Percentiles rank a stretch among this genome's conserved stretches.
Conservation (phyloP, 2,888 invertebrate genomes). For the Eugnorisma glareosa region DNA sequence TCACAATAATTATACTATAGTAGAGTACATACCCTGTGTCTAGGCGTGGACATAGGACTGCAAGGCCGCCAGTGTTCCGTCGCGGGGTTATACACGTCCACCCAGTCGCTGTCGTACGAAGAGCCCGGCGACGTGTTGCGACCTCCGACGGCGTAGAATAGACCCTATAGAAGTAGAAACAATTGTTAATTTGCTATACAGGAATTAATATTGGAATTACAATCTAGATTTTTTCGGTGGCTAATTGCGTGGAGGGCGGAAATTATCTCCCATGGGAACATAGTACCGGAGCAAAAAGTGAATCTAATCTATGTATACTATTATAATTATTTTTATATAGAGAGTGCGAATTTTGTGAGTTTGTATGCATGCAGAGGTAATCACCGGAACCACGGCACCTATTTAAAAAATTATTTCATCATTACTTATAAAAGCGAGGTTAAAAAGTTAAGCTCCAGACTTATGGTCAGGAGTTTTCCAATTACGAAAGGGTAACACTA, state of each 20-base stretch:
- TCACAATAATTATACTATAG: neutral
- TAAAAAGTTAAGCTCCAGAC: neutral
- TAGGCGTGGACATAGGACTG: slow-evolving; percentile 96
- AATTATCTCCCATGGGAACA: neutral
- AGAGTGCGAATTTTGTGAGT: neutral
- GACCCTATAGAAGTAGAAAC: slow-evolving; percentile 88
- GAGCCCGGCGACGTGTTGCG: slow-evolving; percentile 97
- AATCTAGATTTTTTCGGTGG: neutral
- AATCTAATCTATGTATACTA: neutral
- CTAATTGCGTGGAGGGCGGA: neutral
- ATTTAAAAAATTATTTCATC: neutral
- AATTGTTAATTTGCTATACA: neutral
- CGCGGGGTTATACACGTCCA: slow-evolving; percentile 96
- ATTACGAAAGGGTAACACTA: neutral
- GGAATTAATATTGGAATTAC: neutral
- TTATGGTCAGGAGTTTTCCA: neutral
- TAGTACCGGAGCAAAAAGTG: neutral
- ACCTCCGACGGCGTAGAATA: slow-evolving; percentile 98
- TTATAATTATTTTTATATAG: neutral
- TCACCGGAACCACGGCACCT: neutral
- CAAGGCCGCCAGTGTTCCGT: slow-evolving; percentile 96
- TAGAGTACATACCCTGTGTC: slow-evolving; percentile 92
- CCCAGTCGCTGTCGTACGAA: slow-evolving; percentile 96
- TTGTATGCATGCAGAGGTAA: neutral
- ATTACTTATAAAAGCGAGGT: neutral